A percentile compares a stretch with the other conserved stretches of the same genome.
Evolutionary conservation across 53 echinoderm and acorn worm species (phyloP).

Genomic region (Luidia sarsii): DNA sequence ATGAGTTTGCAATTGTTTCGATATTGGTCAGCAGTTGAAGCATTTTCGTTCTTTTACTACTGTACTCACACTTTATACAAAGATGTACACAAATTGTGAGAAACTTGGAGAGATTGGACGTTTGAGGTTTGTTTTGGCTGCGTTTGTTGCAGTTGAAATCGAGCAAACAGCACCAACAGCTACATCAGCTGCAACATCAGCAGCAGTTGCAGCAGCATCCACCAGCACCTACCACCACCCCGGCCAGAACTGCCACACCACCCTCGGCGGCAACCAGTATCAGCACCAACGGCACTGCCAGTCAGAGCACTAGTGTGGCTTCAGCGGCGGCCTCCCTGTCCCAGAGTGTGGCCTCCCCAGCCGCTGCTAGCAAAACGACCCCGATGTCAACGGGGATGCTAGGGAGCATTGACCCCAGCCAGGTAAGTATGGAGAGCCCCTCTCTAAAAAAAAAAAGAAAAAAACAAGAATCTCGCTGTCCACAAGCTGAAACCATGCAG

Average conservation of each 20-base stretch:
- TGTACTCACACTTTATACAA: no score
- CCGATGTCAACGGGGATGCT: conserved; percentile 29
- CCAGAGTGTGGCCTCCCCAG: conserved; percentile 47
- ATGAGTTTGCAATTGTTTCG: no score
- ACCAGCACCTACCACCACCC: background rate
- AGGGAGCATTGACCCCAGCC: conserved; percentile 39
- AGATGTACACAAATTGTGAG: no score
- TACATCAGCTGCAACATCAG: conserved; percentile 29
- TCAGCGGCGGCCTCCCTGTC: background rate
- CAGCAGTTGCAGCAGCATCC: conserved; percentile 26
- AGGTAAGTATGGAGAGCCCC: no score
- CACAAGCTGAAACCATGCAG: no score
- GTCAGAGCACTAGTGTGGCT: conserved; percentile 12
- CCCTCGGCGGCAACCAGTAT: conserved; percentile 9
- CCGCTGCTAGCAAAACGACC: conserved; percentile 12
- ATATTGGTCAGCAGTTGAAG: no score
- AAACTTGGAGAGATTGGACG: no score
- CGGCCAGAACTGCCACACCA: conserved; percentile 41
- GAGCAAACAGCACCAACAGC: conserved; percentile 51
- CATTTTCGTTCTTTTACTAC: no score
- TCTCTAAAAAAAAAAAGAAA: no score
- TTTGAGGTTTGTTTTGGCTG: no score
- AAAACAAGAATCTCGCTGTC: no score
- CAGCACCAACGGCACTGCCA: conserved; percentile 21
- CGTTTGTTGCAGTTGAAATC: conserved; percentile 40